Percentiles rank a stretch among this genome's conserved stretches.
These are phyloP conservation scores for Anseranas semipalmata DNA, from an alignment of 2,113 vertebrate species.

Conservation along the genomic window DNA sequence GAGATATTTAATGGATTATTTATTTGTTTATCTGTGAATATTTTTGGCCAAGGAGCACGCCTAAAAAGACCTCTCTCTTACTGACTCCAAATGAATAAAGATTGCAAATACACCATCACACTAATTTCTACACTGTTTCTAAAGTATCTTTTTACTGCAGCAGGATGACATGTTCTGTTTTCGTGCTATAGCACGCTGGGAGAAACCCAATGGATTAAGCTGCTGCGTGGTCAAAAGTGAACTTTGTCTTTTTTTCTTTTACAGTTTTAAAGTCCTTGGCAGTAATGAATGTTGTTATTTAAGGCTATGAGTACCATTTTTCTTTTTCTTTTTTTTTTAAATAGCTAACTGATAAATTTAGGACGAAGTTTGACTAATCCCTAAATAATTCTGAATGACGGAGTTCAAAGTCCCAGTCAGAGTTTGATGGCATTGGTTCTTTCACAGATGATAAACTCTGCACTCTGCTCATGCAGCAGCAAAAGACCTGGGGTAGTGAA, in stretches of 20 bases:
- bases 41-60: background rate
- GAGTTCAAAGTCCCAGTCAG: background rate
- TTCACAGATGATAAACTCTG: background rate
- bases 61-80: background rate
- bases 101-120: background rate
- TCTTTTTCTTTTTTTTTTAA: background rate
- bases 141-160: background rate
- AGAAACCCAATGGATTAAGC: background rate
- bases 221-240: background rate
- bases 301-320: background rate
- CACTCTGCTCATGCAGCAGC: background rate
- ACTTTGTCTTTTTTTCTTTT: background rate
- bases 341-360: background rate
- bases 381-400: background rate
- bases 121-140: background rate
- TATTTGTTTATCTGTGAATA: background rate
- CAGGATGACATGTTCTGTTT: background rate
- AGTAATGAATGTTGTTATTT: background rate
- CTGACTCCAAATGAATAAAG: background rate
- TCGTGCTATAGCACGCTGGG: background rate
- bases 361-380: background rate
- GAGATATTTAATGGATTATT: constrained; percentile 1
- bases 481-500: background rate
- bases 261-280: background rate
- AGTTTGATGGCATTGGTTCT: background rate